A percentile compares a stretch with the other conserved stretches of the same genome.
Conservation (phyloP, 2,113 vertebrate genomes). For the Hydrolagus affinis region DNA sequence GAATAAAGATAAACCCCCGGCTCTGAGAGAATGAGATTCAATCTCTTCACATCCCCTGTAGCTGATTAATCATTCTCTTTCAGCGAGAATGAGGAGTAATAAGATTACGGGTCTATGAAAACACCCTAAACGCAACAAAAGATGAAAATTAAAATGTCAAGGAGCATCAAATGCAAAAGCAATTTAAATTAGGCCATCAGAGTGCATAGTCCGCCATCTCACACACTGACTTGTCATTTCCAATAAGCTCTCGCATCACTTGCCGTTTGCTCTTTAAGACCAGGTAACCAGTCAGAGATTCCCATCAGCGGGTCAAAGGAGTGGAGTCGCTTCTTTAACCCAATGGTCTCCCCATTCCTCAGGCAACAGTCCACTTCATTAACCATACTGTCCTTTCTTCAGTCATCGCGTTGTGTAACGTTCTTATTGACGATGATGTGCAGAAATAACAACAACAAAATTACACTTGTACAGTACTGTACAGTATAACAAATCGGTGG, state of each 20-base stretch:
- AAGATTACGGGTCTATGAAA: background rate
- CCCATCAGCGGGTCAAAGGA: background rate
- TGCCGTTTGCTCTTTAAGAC: background rate
- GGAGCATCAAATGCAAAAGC: conserved; percentile 22
- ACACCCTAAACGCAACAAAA: conserved; percentile 1
- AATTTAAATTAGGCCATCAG: conserved; percentile 22
- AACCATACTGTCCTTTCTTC: background rate
- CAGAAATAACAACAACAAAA: background rate
- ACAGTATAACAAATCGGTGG: too few species aligned
- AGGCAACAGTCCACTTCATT: background rate
- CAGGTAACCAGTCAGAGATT: background rate
- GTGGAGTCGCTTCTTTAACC: background rate
- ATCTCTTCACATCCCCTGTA: background rate
- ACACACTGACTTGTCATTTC: conserved; percentile 6
- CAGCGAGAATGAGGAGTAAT: background rate
- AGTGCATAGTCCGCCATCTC: background rate
- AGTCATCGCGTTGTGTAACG: background rate
- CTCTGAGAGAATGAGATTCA: background rate
- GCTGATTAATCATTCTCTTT: conserved; percentile 22
- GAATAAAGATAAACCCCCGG: background rate
- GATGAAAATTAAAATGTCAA: conserved; percentile 26
- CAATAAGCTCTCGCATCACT: background rate
- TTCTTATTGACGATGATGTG: background rate
- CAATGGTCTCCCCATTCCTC: background rate
- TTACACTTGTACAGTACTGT: background rate